Evolutionary conservation across 92 coral and sea anemone species (phyloP).

Genomic region (Epizoanthus scotinus): DNA sequence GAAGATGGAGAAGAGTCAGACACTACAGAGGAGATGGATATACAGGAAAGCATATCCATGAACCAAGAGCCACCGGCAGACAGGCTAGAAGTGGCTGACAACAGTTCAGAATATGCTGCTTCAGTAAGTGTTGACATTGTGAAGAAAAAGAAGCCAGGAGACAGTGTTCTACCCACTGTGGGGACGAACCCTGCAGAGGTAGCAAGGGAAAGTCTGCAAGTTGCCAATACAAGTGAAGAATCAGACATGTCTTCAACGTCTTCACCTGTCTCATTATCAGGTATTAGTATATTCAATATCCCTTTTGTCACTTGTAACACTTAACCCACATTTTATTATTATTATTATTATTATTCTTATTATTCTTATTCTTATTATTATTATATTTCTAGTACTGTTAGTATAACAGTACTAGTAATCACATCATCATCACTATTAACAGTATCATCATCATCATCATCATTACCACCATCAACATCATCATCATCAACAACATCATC

Average conservation of each 20-base stretch:
- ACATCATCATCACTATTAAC: too few relatives aligned
- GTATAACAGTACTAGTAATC: too few relatives aligned
- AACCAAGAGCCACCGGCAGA: background rate
- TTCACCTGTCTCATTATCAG: background rate
- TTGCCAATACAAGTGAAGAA: background rate
- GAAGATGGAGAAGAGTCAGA: background rate
- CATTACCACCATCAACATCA: too few relatives aligned
- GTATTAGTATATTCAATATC: background rate
- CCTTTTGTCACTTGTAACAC: too few relatives aligned
- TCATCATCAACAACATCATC: too few relatives aligned
- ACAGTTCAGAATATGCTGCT: background rate
- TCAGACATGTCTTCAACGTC: slow-evolving; percentile 16
- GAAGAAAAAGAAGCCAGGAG: background rate
- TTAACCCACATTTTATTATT: too few relatives aligned
- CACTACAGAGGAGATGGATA: background rate
- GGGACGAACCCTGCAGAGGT: background rate
- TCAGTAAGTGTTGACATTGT: background rate
- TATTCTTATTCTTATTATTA: too few relatives aligned
- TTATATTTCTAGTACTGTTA: too few relatives aligned
- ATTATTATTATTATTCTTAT: too few relatives aligned
- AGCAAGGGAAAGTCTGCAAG: background rate
- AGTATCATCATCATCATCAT: too few relatives aligned
- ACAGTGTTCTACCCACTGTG: background rate
- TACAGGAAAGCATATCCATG: background rate
- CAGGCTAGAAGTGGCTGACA: background rate